Evolutionary conservation across 2,113 vertebrate genomes (phyloP).

Genomic region (Pteronura brasiliensis): DNA sequence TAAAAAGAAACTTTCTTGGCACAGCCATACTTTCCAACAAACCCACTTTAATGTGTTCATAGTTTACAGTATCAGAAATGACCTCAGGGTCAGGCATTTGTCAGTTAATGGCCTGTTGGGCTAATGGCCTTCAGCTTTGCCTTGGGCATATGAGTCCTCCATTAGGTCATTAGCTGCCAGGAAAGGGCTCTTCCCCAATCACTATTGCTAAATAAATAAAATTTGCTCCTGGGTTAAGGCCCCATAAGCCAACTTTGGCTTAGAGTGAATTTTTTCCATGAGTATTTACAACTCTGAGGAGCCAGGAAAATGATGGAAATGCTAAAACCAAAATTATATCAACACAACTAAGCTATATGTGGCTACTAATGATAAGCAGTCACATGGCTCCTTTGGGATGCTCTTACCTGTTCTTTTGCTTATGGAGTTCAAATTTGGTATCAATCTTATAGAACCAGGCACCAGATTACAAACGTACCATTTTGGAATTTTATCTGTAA

Average conservation of each 20-base stretch:
- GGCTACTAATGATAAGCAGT: slow-evolving; percentile 29
- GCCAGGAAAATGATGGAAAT: slow-evolving; percentile 57
- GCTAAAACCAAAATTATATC: slow-evolving; percentile 35
- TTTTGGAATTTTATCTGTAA: not conserved
- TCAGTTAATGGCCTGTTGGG: slow-evolving; percentile 72
- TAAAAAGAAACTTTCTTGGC: slow-evolving; percentile 41
- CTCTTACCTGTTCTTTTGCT: slow-evolving; percentile 13
- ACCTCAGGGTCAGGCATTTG: slow-evolving; percentile 73
- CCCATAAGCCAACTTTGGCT: slow-evolving; percentile 35
- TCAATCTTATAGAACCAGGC: not conserved
- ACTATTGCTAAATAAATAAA: slow-evolving; percentile 67
- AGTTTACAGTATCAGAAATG: slow-evolving; percentile 51
- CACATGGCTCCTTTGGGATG: not conserved
- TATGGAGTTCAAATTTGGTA: not conserved
- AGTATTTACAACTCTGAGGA: slow-evolving; percentile 60
- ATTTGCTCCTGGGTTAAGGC: slow-evolving; percentile 56
- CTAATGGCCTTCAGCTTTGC: slow-evolving; percentile 72
- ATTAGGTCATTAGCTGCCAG: slow-evolving; percentile 70
- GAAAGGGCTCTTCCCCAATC: slow-evolving; percentile 62
- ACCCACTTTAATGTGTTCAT: slow-evolving; percentile 58
- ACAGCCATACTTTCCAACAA: slow-evolving; percentile 41
- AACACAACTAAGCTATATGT: slow-evolving; percentile 1
- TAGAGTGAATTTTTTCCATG: slow-evolving; percentile 37
- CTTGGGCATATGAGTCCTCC: slow-evolving; percentile 67
- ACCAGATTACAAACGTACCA: not conserved